Conservation (phyloP, 2,113 vertebrate species). For the Semnornis frantzii region DNA sequence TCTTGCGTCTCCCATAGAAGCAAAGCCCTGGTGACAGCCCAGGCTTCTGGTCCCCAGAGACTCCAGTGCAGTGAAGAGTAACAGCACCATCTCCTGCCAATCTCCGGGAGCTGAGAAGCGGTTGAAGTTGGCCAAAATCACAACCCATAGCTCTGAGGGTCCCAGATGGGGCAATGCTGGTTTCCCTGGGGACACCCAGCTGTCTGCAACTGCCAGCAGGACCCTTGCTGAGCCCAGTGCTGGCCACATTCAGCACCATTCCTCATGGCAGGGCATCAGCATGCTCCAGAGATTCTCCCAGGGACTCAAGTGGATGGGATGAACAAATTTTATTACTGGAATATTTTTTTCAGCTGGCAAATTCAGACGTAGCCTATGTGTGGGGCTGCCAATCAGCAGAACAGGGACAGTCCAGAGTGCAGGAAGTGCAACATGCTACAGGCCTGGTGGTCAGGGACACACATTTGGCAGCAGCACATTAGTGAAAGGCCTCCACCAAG, state of each 20-base stretch:
- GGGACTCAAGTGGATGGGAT: not conserved
- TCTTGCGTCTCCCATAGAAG: not conserved
- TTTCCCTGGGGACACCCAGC: rapidly evolving
- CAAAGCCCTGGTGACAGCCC: not conserved
- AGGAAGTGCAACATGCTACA: conserved; percentile 20
- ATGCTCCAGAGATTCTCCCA: not conserved
- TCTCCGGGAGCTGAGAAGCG: not conserved
- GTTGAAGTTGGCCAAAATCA: not conserved
- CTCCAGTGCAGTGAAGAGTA: not conserved
- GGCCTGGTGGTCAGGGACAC: not conserved
- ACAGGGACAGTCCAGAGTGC: not conserved
- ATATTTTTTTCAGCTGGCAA: not conserved
- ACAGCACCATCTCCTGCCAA: conserved; percentile 30
- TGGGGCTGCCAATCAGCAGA: not conserved
- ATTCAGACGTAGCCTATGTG: not conserved
- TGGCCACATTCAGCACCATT: rapidly evolving
- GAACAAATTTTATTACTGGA: conserved; percentile 39
- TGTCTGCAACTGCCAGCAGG: not conserved
- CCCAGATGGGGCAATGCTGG: rapidly evolving
- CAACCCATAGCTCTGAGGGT: not conserved
- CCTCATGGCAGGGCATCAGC: rapidly evolving
- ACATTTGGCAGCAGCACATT: not conserved
- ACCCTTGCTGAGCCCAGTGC: rapidly evolving
- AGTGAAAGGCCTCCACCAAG: not conserved
- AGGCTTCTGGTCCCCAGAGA: not conserved